These are phyloP conservation scores for Dendrolimus punctatus DNA, from an alignment of 1,140 invertebrate species.

Conservation along the genomic window DNA sequence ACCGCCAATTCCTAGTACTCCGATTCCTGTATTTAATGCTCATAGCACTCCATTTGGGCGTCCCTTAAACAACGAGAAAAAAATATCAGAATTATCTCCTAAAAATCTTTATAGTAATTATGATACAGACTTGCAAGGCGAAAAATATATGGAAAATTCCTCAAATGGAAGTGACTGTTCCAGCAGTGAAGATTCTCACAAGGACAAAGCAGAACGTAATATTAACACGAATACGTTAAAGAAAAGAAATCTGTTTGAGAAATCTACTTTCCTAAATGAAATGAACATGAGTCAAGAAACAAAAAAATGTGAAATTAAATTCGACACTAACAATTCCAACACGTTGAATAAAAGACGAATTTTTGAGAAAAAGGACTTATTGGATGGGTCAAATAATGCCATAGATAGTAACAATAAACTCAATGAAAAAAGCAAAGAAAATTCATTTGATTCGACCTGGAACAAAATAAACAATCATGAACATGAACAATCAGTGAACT, in stretches of 20 bases:
- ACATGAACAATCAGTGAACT: too few relatives aligned
- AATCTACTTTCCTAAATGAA: conserved; percentile 29
- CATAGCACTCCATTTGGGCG: conserved; percentile 37
- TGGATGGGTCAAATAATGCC: conserved; percentile 22
- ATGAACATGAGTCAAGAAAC: conserved; percentile 23
- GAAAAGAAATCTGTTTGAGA: conserved; percentile 35
- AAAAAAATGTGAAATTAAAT: conserved; percentile 31
- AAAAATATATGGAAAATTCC: conserved; percentile 21
- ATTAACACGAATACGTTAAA: conserved; percentile 31
- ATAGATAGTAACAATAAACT: conserved; percentile 21
- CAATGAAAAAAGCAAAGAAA: conserved; percentile 19
- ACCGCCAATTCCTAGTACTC: conserved; percentile 50
- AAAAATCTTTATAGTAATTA: conserved; percentile 28
- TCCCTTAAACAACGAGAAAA: conserved; percentile 27
- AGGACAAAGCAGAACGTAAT: conserved; percentile 33
- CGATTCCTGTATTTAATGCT: conserved; percentile 43
- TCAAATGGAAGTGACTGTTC: conserved; percentile 30
- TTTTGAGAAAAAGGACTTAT: conserved; percentile 39
- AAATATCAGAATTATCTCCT: conserved; percentile 24
- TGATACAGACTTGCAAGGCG: conserved; percentile 13
- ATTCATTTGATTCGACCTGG: too few relatives aligned
- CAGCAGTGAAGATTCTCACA: conserved; percentile 33
- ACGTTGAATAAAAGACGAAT: conserved; percentile 49
- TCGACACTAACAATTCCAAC: conserved; percentile 36
- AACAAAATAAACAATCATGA: too few relatives aligned